phyloP scores from a whole-genome alignment of 2,888 invertebrate species.

The Anagyrus pseudococci region DNA sequence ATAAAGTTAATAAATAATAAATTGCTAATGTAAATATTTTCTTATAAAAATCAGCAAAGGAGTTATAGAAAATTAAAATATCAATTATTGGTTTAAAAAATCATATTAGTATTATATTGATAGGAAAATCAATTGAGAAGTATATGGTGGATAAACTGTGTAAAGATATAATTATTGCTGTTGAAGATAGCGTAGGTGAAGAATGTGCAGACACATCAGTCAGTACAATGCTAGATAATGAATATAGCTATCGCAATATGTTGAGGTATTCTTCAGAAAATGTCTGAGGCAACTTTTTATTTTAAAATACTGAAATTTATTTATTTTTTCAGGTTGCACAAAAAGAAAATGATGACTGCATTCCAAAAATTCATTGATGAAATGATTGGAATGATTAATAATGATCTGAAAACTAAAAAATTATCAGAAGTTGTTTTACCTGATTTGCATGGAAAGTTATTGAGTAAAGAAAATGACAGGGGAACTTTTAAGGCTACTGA shows the following conservation, averaged over 20 bases:
- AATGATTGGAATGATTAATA: constrained; percentile 19
- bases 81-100: too few species aligned
- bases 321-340: constrained; percentile 31
- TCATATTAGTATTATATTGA: too few species aligned
- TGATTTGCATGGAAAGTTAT: constrained; percentile 27
- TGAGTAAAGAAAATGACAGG: constrained; percentile 23
- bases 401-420: constrained; percentile 17
- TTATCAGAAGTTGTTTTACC: constrained; percentile 19
- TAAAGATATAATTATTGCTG: constrained; percentile 36
- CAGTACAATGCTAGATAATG: constrained; percentile 33
- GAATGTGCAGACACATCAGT: constrained; percentile 35
- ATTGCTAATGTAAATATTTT: too few species aligned
- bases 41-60: constrained; percentile 14
- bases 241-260: constrained; percentile 35
- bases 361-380: constrained; percentile 29
- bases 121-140: constrained; percentile 36
- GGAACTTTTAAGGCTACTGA: constrained; percentile 30
- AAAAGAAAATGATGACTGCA: constrained; percentile 17
- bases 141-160: constrained; percentile 31
- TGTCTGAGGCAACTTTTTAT: background rate
- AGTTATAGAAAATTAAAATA: constrained; percentile 17
- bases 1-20: constrained; percentile 11
- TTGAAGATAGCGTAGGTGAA: constrained; percentile 31
- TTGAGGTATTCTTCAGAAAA: constrained; percentile 30
- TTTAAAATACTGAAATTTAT: constrained; percentile 1